Base-by-base conservation (phyloP, 2,797 vertebrate species). In the Micropoecilia bifurca region DNA sequence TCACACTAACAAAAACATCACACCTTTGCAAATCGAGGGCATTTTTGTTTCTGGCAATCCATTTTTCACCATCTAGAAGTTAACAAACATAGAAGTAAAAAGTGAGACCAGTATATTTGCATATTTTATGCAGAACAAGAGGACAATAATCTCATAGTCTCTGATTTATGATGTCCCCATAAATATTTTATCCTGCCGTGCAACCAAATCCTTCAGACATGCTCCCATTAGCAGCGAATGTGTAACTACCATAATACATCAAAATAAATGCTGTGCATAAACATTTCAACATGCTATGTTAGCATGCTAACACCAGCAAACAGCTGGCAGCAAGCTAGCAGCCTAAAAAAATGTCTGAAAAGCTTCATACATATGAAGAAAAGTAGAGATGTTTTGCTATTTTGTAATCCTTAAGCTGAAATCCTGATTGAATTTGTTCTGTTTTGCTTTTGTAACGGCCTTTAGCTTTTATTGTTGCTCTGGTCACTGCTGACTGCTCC, bases 401-500 rank as follows among this genome's bases (percentile, higher is more conserved):
- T 63, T 63, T 63, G 30, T 20, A 18, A 14, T 33, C 7, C 33
- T 18, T 63, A 3, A 33, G 61, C 33, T 61, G 30, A 61, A 61
- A 61, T 61, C 59, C 36, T 36, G 33, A 39, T 39, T 66, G 16
- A 12, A 25, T 68, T 68, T 39, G 13, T 39, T 50, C 5, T 50
- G 8, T 33, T 53, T 30, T 36, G 30, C 30, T 20, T 53, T 53
- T 53, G 7, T 68, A 36, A 68, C 8, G 3, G 6, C 8, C 33
- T 66, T 66, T 63, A 57, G 10, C 14, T 30, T 43, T 61, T 55
- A 1, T 75, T 77, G 41, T 20, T 57, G 61, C 50, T 57, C 8
- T n/a, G 73, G 78, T 82, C 86, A 80, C 75, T 2, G 39, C 12
- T 73, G 77, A 53, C 74, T 28, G 43, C 79, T 12, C 74, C 33